Evolutionary conservation across 2,888 invertebrate genomes (phyloP), one percentile per base, ranked within the genome.

Genomic region (Ectobius pallidus): DNA sequence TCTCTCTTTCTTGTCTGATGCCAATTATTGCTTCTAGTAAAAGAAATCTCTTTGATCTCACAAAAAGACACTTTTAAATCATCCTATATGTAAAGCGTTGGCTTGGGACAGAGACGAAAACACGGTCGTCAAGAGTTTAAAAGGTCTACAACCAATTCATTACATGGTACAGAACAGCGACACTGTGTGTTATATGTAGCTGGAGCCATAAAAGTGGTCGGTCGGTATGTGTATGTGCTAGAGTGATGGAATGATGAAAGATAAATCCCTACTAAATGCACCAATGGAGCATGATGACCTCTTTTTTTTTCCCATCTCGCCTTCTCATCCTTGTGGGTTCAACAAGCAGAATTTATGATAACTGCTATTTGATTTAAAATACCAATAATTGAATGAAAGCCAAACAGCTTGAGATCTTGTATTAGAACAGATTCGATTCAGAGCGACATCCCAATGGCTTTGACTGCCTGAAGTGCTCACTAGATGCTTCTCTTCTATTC

Each of bases 41-140:
- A n/a, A n/a, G n/a, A n/a, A n/a, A n/a, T n/a, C n/a, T n/a, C n/a
- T n/a, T n/a, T n/a, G n/a, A n/a, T n/a, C n/a, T n/a, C n/a, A n/a
- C n/a, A n/a, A n/a, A n/a, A n/a, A n/a, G n/a, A n/a, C n/a, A n/a
- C n/a, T n/a, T n/a, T n/a, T n/a, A n/a, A n/a, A n/a, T n/a, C n/a
- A n/a, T n/a, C n/a, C n/a, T n/a, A n/a, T n/a, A n/a, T n/a, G n/a
- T n/a, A n/a, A n/a, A n/a, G n/a, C n/a, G n/a, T n/a, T n/a, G n/a
- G n/a, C n/a, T n/a, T n/a, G n/a, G n/a, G n/a, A n/a, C n/a, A n/a
- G n/a, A n/a, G n/a, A n/a, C n/a, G n/a, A n/a, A n/a, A n/a, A n/a
- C 69, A 69, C 42, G 58, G 58, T 42, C 55, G 58, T 69, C 58
- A 55, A n/a, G n/a, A 34, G 58, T 69, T 69, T 69, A 58, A 69